Base-by-base conservation (phyloP, 2,888 invertebrate genomes). In the Liopterus haemorrhoidalis region DNA sequence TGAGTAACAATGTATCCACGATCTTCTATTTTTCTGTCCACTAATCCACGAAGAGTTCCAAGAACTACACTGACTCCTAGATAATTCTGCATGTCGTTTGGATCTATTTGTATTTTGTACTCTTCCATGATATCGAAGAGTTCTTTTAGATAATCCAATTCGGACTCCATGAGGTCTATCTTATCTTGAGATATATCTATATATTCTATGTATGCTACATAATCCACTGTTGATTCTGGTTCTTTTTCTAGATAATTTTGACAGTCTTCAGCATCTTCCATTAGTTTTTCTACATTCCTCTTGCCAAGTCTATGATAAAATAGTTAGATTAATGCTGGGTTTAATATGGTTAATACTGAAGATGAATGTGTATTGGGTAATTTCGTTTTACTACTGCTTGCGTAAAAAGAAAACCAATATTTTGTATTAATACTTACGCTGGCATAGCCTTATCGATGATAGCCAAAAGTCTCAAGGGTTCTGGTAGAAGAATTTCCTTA, bases 101-200 rank as follows among this genome's bases (percentile, higher is more conserved):
- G 76, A 1, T 83, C 77, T 38, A 85, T 77, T 0, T 76, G 72
- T 44, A 92, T 85, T 18, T 74, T 68, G 62, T 81, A 91, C 59
- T 87, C 82, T 46, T 88, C 86, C 69, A 89, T 85, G 3, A 91
- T 74, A 52, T 90, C 84, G 60, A 90, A 86, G 46, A 90, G 67
- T 58, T 92, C 88, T 53, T 87, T 82, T 4, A 86, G 78, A 61
- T 90, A 85, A 60, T 88, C 86, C 4, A 89, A 70, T 20, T 80
- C 75, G 32, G 75, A 70, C 60, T 90, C 88, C 58, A 93, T 73
- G 16, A 69, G 70, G 16, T 81, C 80, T 40, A 90, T 77, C 59
- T 81, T 74, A 2, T 71, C 62, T 52, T 80, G 78, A 8, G 82
- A 70, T 3, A 76, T 74, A 45, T 88, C 83, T 37, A 88, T 61